Evolutionary conservation across 1,140 invertebrate genomes (phyloP), one percentile per base, ranked within the genome.

Genomic region (Lepidurus couesii): DNA sequence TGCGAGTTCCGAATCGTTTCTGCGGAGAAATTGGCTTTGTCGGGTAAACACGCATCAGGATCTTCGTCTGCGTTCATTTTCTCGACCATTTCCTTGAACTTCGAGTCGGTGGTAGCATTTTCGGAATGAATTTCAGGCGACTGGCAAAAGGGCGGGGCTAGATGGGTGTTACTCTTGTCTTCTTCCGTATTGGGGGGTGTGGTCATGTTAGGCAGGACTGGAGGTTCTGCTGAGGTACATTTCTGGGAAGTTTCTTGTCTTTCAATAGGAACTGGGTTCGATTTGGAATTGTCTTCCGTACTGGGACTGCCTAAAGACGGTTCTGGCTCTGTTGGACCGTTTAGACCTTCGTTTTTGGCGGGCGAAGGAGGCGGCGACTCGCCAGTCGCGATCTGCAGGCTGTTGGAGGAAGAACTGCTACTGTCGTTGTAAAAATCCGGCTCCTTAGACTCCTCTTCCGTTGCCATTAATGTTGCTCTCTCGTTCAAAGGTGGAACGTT

Each of bases 281-380:
- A 65, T 65, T 65, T 65, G 6, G 53, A 65, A 21, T 65, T 65
- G 0, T 65, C 53, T 7, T 65, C 53, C 7, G 53, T 13, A 16
- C 9, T 65, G 13, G 13, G 6, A 16, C 53, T 65, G 8, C 53
- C 53, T 1, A 21, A 21, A 65, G 8, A 65, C 6, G 53, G 53
- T 21, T 65, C 53, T 13, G 13, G 53, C 53, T 65, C 53, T 13
- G 13, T 65, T n/a, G 53, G 53, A n/a, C n/a, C 53, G 21, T 65
- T 65, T 65, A 65, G 21, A 16, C 53, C 53, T 65, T 65, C 53
- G 53, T 65, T 65, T 65, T 65, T 65, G 45, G 45, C 16, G 53
- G 53, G 53, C 9, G 53, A 65, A 65, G 53, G 53, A 1, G 53
- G 53, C n/a, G 13, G 53, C n/a, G 53, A 65, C 53, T 65, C 53